Conservation (phyloP, 2,797 vertebrate species). For the Garrulus glandarius region DNA sequence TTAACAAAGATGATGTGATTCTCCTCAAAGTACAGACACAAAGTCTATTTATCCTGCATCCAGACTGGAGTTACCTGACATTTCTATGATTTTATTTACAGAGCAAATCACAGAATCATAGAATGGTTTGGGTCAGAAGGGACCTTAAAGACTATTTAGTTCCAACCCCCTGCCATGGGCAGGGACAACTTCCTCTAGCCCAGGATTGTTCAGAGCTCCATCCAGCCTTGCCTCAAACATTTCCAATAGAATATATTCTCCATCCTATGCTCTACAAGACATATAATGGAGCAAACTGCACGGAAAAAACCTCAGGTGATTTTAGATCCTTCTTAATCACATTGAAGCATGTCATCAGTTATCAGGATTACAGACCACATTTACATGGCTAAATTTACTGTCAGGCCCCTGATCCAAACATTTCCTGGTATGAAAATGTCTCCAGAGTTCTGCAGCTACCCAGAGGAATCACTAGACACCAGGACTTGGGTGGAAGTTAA, state of each 20-base stretch:
- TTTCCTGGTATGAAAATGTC: not conserved
- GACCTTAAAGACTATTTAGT: not conserved
- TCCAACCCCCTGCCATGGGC: not conserved
- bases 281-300: not conserved
- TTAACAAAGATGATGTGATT: not conserved
- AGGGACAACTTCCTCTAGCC: not conserved
- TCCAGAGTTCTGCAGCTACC: not conserved
- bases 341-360: not conserved
- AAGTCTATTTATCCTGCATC: not conserved
- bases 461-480: not conserved
- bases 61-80: not conserved
- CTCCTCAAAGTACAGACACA: not conserved
- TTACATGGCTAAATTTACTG: not conserved
- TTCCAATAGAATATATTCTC: not conserved
- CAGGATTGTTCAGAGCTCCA: not conserved
- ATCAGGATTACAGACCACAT: not conserved
- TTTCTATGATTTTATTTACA: not conserved
- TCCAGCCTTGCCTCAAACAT: not conserved
- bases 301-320: not conserved
- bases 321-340: not conserved
- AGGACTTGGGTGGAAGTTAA: not conserved
- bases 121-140: not conserved
- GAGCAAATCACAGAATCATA: not conserved
- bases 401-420: not conserved
- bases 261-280: not conserved